Evolutionary conservation across 2,797 vertebrate genomes (phyloP).

Genomic region (Bradypus variegatus): DNA sequence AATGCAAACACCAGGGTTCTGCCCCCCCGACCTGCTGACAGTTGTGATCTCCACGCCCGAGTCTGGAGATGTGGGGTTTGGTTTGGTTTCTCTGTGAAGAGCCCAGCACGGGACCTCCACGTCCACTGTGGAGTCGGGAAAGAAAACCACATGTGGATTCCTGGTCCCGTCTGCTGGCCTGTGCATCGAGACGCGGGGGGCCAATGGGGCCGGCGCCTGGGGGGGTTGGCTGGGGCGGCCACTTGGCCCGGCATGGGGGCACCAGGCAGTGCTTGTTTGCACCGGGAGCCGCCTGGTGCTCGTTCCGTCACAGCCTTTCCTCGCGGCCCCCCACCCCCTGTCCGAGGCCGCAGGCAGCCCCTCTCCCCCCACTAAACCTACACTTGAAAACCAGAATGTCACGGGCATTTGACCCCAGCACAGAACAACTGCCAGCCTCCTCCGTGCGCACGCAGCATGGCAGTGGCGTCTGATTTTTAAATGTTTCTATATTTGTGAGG

Average conservation of each 20-base stretch:
- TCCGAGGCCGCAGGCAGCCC: conserved; percentile 58
- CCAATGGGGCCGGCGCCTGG: not conserved
- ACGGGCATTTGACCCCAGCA: not conserved
- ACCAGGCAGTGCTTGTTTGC: not conserved
- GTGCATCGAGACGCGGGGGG: not conserved
- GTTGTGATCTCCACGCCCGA: conserved; percentile 65
- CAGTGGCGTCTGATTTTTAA: conserved; percentile 19
- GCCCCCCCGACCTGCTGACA: conserved; percentile 62
- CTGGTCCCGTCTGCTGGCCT: conserved; percentile 48
- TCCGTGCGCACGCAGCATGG: not conserved
- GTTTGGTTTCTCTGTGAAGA: conserved; percentile 52
- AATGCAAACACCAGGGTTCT: conserved; percentile 54
- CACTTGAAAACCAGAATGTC: conserved; percentile 5
- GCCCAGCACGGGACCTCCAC: conserved; percentile 68
- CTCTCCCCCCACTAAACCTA: not conserved
- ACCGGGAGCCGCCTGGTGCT: conserved; percentile 41
- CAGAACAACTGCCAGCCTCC: conserved; percentile 35
- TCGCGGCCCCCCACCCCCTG: conserved; percentile 28
- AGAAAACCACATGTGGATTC: conserved; percentile 75
- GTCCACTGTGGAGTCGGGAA: conserved; percentile 76
- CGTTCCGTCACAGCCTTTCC: conserved; percentile 28
- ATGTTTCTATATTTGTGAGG: conserved; percentile 47
- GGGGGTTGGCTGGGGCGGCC: not conserved
- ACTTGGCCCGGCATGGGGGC: not conserved
- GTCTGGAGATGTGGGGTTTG: conserved; percentile 35